These are phyloP conservation scores for Onychostoma macrolepis DNA, from an alignment of 2,113 vertebrate species.

Conservation along the genomic window DNA sequence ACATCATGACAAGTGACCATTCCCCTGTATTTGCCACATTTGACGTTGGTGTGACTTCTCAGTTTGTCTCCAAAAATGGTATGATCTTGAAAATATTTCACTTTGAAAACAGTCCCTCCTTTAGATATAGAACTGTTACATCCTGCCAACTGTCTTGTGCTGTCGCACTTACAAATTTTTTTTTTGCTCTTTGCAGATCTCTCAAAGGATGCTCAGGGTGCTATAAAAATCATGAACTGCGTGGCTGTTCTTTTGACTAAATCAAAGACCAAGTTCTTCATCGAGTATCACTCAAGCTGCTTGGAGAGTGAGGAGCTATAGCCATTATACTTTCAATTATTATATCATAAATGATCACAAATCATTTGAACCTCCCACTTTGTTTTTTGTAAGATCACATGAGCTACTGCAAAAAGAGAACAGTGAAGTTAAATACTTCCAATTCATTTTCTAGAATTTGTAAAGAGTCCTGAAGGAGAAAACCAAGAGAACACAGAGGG, in stretches of 20 bases:
- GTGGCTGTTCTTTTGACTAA: slow-evolving; percentile 88
- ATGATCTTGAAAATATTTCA: background rate
- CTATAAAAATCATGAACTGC: slow-evolving; percentile 91
- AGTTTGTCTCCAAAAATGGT: slow-evolving; percentile 98
- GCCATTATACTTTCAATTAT: background rate
- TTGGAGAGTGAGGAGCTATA: slow-evolving; percentile 83
- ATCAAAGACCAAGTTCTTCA: slow-evolving; percentile 96
- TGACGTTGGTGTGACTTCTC: slow-evolving; percentile 95
- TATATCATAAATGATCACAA: background rate
- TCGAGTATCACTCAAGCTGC: slow-evolving; percentile 95
- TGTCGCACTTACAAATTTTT: background rate
- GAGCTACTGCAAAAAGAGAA: slow-evolving; percentile 6
- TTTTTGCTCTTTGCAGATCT: slow-evolving; percentile 75
- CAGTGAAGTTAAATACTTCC: background rate
- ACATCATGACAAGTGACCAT: slow-evolving; percentile 96
- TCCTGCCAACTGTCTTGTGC: background rate
- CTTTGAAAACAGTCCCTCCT: background rate
- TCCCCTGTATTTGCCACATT: slow-evolving; percentile 96
- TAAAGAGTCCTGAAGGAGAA: slow-evolving; percentile 92
- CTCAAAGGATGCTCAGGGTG: slow-evolving; percentile 81
- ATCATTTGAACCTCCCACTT: background rate
- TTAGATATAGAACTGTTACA: background rate
- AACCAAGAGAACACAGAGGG: slow-evolving; percentile 86
- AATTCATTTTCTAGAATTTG: slow-evolving; percentile 78
- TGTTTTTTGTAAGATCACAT: background rate